Evolutionary conservation across 2,113 vertebrate genomes (phyloP).

Genomic region (Prolemur simus): DNA sequence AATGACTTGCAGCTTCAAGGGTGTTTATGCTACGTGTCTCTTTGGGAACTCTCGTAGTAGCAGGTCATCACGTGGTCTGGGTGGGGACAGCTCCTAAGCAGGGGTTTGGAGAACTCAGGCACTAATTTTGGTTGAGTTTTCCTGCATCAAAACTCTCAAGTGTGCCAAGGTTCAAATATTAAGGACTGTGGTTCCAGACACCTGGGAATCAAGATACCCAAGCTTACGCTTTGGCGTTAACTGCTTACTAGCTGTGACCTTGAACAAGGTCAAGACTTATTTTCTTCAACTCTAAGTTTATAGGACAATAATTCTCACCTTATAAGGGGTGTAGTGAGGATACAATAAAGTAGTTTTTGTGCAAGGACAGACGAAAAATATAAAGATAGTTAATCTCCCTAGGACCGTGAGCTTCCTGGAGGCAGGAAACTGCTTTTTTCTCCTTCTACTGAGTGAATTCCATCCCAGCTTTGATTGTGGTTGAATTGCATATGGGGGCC

Average conservation of each 20-base stretch:
- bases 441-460: neutral
- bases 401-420: neutral
- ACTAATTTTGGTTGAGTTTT: conserved; percentile 3
- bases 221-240: neutral
- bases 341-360: neutral
- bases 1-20: neutral
- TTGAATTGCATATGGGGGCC: neutral
- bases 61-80: neutral
- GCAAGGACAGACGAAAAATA: neutral
- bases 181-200: neutral
- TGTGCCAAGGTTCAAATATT: neutral
- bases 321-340: neutral
- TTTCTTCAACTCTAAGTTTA: neutral
- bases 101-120: neutral
- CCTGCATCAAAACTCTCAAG: neutral
- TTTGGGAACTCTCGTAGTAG: neutral
- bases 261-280: neutral
- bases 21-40: neutral
- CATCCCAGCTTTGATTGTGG: neutral
- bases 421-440: neutral
- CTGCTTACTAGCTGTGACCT: neutral
- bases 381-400: neutral
- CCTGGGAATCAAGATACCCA: neutral
- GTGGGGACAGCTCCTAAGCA: neutral
- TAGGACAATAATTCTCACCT: neutral